Evolutionary conservation across 2,888 invertebrate genomes (phyloP).

Genomic region (Eristalis arbustorum): DNA sequence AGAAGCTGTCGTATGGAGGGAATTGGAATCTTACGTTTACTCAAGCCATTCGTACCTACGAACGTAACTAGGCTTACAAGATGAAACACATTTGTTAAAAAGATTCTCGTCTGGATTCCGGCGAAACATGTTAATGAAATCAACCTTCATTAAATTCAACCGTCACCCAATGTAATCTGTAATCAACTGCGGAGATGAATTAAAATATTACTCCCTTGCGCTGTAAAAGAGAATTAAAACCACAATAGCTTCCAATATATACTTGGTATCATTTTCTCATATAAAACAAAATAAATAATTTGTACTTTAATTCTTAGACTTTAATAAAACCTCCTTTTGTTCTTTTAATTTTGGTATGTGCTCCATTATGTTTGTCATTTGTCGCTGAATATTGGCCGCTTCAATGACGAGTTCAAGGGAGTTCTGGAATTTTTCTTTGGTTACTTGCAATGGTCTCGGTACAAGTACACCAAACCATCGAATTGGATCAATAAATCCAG

Average conservation of each 20-base stretch:
- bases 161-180: too few relatives aligned
- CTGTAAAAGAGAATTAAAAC: neutral
- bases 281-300: neutral
- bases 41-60: too few relatives aligned
- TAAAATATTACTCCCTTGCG: neutral
- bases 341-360: constrained; percentile 51
- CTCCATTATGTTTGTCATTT: constrained; percentile 78
- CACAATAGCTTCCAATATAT: neutral
- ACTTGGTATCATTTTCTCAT: neutral
- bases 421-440: constrained; percentile 87
- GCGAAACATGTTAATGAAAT: too few relatives aligned
- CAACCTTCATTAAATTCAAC: too few relatives aligned
- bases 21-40: too few relatives aligned
- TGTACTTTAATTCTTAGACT: constrained; percentile 25
- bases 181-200: too few relatives aligned
- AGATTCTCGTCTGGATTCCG: too few relatives aligned
- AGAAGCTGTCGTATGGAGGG: too few relatives aligned
- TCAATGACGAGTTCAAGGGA: constrained; percentile 85
- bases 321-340: constrained; percentile 12
- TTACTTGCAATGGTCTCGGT: constrained; percentile 88
- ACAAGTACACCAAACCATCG: constrained; percentile 94
- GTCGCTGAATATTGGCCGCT: constrained; percentile 86
- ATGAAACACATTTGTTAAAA: too few relatives aligned
- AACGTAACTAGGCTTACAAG: too few relatives aligned
- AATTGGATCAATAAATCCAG: constrained; percentile 84